phyloP scores from a whole-genome alignment of 2,888 invertebrate genomes.

The Drosophila formosana region DNA sequence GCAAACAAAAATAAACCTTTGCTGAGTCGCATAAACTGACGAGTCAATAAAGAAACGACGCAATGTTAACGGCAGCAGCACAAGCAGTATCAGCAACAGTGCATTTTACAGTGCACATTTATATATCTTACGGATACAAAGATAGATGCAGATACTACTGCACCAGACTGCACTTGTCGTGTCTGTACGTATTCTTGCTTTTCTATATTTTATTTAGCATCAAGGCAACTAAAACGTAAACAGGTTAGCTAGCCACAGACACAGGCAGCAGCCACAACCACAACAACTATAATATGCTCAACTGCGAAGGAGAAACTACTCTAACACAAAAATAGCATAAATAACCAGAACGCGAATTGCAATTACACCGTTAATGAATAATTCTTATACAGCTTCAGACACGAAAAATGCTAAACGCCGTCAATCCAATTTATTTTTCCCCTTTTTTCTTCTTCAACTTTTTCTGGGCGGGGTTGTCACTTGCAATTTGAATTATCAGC shows the following conservation, averaged over 20 bases:
- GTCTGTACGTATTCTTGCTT: conserved; percentile 54
- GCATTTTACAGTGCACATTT: conserved; percentile 51
- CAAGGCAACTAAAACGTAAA: conserved; percentile 69
- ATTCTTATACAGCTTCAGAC: conserved; percentile 9
- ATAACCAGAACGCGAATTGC: conserved; percentile 53
- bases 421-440: conserved; percentile 14
- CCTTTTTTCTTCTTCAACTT: conserved; percentile 18
- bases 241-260: conserved; percentile 66
- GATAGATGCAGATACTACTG: conserved; percentile 36
- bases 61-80: conserved; percentile 18
- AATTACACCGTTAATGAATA: conserved; percentile 47
- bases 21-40: conserved; percentile 41
- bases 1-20: conserved; percentile 71
- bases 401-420: conserved; percentile 9
- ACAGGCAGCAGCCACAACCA: conserved; percentile 28
- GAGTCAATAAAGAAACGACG: conserved; percentile 67
- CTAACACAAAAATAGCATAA: conserved; percentile 34
- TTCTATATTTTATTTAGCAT: conserved; percentile 57
- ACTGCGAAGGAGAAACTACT: conserved; percentile 39
- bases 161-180: conserved; percentile 26
- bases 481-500: conserved; percentile 59
- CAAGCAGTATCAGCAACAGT: not conserved
- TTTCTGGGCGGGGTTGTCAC: conserved; percentile 49
- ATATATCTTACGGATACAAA: conserved; percentile 67
- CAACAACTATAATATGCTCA: conserved; percentile 32